Evolutionary conservation across 2,797 vertebrate species (phyloP).

Genomic region (Dendrocincla fuliginosa): DNA sequence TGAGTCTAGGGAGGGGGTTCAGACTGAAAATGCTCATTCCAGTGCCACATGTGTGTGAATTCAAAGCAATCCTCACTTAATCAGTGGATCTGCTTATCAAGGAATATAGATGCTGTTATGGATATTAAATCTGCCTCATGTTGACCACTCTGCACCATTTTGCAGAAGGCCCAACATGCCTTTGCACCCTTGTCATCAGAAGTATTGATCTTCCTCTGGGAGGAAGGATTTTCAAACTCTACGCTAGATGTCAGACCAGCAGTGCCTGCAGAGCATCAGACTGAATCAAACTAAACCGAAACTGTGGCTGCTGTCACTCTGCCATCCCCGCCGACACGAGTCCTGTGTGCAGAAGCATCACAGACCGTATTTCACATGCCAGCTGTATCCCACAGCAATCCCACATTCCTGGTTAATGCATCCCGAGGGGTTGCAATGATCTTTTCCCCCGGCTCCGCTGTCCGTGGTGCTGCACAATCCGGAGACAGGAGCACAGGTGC

Average conservation of each 20-base stretch:
- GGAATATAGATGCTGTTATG: background rate
- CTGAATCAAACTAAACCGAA: background rate
- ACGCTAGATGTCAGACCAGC: too few relatives aligned
- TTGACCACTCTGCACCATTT: background rate
- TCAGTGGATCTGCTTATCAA: rapidly evolving
- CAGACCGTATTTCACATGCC: background rate
- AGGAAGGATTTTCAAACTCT: background rate
- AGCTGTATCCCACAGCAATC: background rate
- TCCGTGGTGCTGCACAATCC: background rate
- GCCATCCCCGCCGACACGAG: background rate
- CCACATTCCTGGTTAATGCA: background rate
- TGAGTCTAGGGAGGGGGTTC: background rate
- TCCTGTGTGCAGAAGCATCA: background rate
- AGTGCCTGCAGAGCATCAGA: background rate
- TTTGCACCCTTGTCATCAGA: background rate
- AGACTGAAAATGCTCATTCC: background rate
- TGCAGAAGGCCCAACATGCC: background rate
- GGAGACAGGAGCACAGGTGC: background rate
- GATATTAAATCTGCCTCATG: background rate
- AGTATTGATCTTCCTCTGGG: background rate
- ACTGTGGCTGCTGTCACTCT: background rate
- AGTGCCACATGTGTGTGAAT: background rate
- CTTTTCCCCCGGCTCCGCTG: background rate
- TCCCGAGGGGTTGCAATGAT: background rate
- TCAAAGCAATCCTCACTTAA: background rate